phyloP scores from a whole-genome alignment of 2,113 vertebrate genomes.

The Xyliphius kryptos region DNA sequence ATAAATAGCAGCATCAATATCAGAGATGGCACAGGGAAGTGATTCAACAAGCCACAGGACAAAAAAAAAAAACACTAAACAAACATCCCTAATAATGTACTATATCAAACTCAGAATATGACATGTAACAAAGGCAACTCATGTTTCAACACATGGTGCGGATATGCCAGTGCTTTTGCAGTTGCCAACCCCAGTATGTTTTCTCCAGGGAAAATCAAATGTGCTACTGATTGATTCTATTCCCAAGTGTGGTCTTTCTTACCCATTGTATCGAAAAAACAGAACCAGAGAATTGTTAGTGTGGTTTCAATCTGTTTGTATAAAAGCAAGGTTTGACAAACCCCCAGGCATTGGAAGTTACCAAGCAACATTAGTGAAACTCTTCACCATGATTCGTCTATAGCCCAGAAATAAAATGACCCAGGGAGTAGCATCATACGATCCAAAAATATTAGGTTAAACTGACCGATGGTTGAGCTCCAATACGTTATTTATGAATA shows the following conservation, averaged over 20 bases:
- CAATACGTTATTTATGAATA: conserved; percentile 51
- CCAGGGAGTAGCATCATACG: conserved; percentile 22
- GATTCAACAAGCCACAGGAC: neutral
- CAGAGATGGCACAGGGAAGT: neutral
- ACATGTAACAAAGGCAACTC: conserved; percentile 4
- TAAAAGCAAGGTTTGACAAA: conserved; percentile 51
- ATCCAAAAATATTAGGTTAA: conserved; percentile 55
- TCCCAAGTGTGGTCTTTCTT: conserved; percentile 38
- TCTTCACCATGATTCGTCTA: conserved; percentile 10
- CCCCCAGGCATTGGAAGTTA: conserved; percentile 50
- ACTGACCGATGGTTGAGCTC: conserved; percentile 58
- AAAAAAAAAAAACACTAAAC: conserved; percentile 6
- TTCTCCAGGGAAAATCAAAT: conserved; percentile 43
- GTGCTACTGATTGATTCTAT: conserved; percentile 50
- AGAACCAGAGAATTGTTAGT: conserved; percentile 57
- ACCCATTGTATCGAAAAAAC: conserved; percentile 43
- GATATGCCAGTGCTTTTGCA: neutral
- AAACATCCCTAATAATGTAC: neutral
- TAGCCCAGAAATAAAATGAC: conserved; percentile 9
- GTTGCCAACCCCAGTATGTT: conserved; percentile 17
- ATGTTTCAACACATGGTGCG: neutral
- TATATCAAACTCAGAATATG: neutral
- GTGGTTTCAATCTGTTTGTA: conserved; percentile 52
- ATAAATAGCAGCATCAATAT: neutral
- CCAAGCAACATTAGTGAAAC: conserved; percentile 50